Evolutionary conservation across 2,888 invertebrate genomes (phyloP).

Genomic region (Alentia gelatinosa): DNA sequence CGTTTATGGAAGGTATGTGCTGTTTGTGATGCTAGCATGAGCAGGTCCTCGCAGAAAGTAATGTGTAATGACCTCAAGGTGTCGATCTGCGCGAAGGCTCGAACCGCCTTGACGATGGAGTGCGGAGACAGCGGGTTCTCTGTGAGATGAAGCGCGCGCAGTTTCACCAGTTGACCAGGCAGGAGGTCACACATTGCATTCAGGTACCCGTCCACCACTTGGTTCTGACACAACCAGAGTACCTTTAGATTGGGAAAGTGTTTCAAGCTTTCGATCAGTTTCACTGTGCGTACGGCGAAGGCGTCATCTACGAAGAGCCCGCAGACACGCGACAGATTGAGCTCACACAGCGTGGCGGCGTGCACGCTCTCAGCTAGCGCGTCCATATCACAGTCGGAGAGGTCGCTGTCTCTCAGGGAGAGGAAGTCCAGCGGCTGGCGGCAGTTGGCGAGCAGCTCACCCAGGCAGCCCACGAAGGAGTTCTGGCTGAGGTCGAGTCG

Average conservation of each 20-base stretch:
- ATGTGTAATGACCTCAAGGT: constrained; percentile 65
- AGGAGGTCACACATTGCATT: constrained; percentile 68
- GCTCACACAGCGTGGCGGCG: constrained; percentile 67
- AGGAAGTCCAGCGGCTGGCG: constrained; percentile 69
- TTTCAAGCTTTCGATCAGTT: constrained; percentile 67
- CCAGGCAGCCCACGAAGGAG: constrained; percentile 72
- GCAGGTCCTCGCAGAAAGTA: constrained; percentile 55
- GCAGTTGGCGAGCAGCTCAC: constrained; percentile 69
- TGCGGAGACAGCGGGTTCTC: constrained; percentile 69
- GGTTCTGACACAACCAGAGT: constrained; percentile 72
- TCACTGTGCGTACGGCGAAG: constrained; percentile 68
- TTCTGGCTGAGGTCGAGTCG: constrained; percentile 72
- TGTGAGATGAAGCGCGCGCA: constrained; percentile 70
- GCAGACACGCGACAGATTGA: constrained; percentile 72
- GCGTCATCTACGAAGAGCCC: constrained; percentile 71
- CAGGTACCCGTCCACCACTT: constrained; percentile 67
- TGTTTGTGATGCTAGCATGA: constrained; percentile 68
- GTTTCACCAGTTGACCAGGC: constrained; percentile 58
- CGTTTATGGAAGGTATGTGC: constrained; percentile 59
- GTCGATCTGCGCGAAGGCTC: constrained; percentile 67
- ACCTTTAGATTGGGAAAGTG: constrained; percentile 68
- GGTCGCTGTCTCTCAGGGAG: constrained; percentile 71
- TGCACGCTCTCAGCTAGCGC: constrained; percentile 69
- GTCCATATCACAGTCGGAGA: constrained; percentile 69
- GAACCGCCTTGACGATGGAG: constrained; percentile 65